Evolutionary conservation across 1,140 invertebrate genomes (phyloP), one percentile per base, ranked within the genome.

Genomic region (Battus philenor): DNA sequence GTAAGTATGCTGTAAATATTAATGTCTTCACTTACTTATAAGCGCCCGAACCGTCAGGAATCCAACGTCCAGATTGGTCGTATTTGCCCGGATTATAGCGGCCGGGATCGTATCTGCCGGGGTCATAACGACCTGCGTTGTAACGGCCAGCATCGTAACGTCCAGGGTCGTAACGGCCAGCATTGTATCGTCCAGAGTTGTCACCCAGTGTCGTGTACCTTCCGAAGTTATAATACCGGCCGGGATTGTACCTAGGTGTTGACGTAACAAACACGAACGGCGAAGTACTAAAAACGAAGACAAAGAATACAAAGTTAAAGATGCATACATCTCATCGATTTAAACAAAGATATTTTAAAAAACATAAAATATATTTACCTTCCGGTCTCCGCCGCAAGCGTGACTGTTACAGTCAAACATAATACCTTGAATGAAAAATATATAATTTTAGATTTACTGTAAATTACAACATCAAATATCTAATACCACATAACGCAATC

Each of bases 1-100:
- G n/a, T n/a, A n/a, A n/a, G n/a, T n/a, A n/a, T n/a, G n/a, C n/a
- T n/a, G n/a, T n/a, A n/a, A n/a, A n/a, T n/a, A n/a, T n/a, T n/a
- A n/a, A n/a, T n/a, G n/a, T n/a, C n/a, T n/a, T n/a, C n/a, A 59
- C 78, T 63, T 63, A 82, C 78, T 79, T 60, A 59, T 82, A 82
- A 22, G 33, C 18, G 3, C 78, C 78, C 38, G 68, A 68, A 26
- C 65, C 47, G 41, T 82, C 78, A 17, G 75, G 75, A 0, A 78
- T 39, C 34, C 34, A 39, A 12, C 20, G 18, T 39, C 34, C 34
- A 13, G 34, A 22, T 20, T 39, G 18, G 8, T 39, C 34, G 17
- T 39, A 39, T 26, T 24, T 39, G 11, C 34, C 33, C 6, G 16
- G 16, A 9, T 20, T 45, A 46, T 82, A 82, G 24, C 68, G 63